Conservation (phyloP, 2,888 invertebrate species). For the Leucophenga maculata region DNA sequence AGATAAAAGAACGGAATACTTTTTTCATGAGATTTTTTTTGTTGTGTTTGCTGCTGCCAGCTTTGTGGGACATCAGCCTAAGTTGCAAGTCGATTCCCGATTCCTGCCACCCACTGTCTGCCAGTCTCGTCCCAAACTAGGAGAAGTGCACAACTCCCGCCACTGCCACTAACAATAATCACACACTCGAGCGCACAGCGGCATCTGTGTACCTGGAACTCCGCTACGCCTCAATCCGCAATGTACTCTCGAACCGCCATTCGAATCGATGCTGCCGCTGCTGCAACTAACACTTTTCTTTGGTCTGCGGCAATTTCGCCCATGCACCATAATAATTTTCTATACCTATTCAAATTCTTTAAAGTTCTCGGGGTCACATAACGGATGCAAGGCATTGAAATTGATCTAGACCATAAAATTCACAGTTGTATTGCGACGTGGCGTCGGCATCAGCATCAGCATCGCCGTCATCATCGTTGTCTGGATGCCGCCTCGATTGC, state of each 20-base stretch:
- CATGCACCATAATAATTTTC: conserved; percentile 50
- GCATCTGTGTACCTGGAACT: conserved; percentile 30
- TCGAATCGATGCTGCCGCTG: conserved; percentile 21
- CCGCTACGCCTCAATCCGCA: too few species aligned
- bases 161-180: conserved; percentile 9
- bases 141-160: not conserved
- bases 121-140: not conserved
- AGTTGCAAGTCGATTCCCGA: not conserved
- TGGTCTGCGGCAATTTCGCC: conserved; percentile 44
- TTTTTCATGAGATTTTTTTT: not conserved
- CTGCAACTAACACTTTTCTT: conserved; percentile 50
- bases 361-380: conserved; percentile 53
- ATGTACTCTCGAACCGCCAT: too few species aligned
- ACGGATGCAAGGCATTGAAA: conserved; percentile 53
- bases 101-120: not conserved
- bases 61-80: too few species aligned
- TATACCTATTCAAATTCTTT: conserved; percentile 53
- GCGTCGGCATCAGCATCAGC: not conserved
- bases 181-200: conserved; percentile 31
- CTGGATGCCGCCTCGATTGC: conserved; percentile 1
- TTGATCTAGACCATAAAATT: conserved; percentile 52
- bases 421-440: conserved; percentile 11
- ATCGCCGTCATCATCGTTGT: conserved; percentile 11
- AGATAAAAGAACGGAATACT: conserved; percentile 10
- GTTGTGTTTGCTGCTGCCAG: too few species aligned